phyloP scores from a whole-genome alignment of 2,113 vertebrate species.

The Chinchilla lanigera region DNA sequence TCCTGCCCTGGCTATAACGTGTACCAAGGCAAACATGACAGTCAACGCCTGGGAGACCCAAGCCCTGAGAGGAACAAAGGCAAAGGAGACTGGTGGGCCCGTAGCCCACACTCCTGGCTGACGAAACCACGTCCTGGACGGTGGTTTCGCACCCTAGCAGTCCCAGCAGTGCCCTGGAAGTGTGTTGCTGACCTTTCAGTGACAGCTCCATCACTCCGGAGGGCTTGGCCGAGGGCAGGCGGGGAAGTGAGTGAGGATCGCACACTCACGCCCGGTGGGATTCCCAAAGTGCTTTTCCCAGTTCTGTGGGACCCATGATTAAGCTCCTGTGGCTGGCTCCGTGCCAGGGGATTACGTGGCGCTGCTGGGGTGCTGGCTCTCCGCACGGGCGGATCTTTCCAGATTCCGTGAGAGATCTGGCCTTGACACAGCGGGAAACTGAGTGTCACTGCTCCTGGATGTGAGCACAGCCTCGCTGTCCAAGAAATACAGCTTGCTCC shows the following conservation, averaged over 20 bases:
- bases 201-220: slow-evolving; percentile 25
- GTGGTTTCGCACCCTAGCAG: background rate
- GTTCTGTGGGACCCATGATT: slow-evolving; percentile 36
- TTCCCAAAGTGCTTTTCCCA: slow-evolving; percentile 43
- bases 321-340: slow-evolving; percentile 70
- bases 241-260: background rate
- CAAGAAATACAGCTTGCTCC: slow-evolving; percentile 72
- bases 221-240: background rate
- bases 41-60: background rate
- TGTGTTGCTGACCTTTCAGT: background rate
- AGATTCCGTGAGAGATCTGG: slow-evolving; percentile 62
- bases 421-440: slow-evolving; percentile 45
- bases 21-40: slow-evolving; percentile 6
- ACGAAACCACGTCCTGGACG: background rate
- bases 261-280: background rate
- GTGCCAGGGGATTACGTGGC: slow-evolving; percentile 18
- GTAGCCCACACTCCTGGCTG: background rate
- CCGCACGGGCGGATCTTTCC: background rate
- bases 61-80: background rate
- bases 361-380: slow-evolving; percentile 1
- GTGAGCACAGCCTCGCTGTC: background rate
- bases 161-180: background rate
- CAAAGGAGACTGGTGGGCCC: background rate
- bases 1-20: slow-evolving; percentile 35
- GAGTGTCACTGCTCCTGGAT: slow-evolving; percentile 67